Evolutionary conservation across 2,113 vertebrate genomes (phyloP).

Genomic region (Phyllopteryx taeniolatus): DNA sequence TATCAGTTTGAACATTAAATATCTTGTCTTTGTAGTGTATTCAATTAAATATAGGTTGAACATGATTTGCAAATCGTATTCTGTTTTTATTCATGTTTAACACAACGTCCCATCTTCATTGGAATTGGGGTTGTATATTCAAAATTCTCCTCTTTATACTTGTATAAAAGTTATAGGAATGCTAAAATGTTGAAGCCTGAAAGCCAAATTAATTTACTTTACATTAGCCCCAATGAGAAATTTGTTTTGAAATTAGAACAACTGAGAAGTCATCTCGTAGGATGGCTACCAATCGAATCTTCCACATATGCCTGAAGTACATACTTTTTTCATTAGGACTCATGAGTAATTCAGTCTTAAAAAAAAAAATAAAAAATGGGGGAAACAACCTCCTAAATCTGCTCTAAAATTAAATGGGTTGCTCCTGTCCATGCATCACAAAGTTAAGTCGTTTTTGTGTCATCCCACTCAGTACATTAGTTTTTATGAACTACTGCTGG

Average conservation of each 20-base stretch:
- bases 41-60: too few species aligned
- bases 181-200: not conserved
- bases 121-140: too few species aligned
- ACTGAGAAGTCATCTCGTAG: not conserved
- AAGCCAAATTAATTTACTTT: not conserved
- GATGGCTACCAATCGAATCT: not conserved
- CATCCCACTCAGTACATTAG: slow-evolving; percentile 5
- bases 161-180: too few species aligned
- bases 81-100: too few species aligned
- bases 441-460: not conserved
- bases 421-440: not conserved
- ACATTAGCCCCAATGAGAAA: not conserved
- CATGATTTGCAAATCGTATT: too few species aligned
- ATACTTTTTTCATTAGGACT: not conserved
- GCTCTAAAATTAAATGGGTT: not conserved
- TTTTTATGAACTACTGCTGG: slow-evolving; percentile 1
- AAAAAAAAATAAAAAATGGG: not conserved
- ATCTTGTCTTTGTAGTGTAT: too few species aligned
- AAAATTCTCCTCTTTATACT: too few species aligned
- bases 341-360: not conserved
- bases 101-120: too few species aligned
- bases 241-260: not conserved
- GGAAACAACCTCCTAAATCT: not conserved
- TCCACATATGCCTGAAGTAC: not conserved
- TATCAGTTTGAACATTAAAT: too few species aligned